Evolutionary conservation across 2,797 vertebrate genomes (phyloP), one percentile per base, ranked within the genome.

Genomic region (Enoplosus armatus): DNA sequence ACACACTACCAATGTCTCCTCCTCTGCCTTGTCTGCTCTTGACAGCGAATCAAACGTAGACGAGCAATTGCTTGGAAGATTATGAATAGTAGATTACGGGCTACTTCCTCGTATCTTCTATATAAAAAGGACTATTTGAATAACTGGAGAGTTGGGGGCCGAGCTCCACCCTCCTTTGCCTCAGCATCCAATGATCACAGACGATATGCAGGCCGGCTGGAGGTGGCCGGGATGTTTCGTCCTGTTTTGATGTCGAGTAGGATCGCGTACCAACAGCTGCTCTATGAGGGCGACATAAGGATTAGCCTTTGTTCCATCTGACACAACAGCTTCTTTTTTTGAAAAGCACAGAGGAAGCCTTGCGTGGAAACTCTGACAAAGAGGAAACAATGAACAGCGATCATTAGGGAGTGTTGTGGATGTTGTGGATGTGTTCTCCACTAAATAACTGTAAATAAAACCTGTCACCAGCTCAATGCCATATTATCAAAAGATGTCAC

Each of bases 341-440:
- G 22, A 43, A 72, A 76, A 48, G 27, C 7, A 68, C 60, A 70
- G 73, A 68, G 64, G 73, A 75, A 72, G 68, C 74, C 62, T 45
- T 64, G 62, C 65, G 62, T 31, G 64, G 83, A 92, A 91, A 86
- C 70, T 84, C 24, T 87, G 80, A 90, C 79, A 56, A 68, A 79
- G 73, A 80, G 77, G 77, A 84, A 88, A 87, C 77, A 67, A 87
- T 74, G 77, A 87, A 60, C 48, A 55, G 56, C 72, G 33, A 77
- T 76, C 56, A 85, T 80, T 50, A 81, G 56, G 22, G 37, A 55
- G 26, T 31, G 18, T n/a, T n/a, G n/a, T n/a, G n/a, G n/a, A n/a
- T n/a, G 39, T 33, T 79, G 43, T 15, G 14, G 26, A 35, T 24
- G 39, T 33, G 16, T 53, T 71, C 72, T 37, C 12, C 12, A 41